Base-by-base conservation (phyloP, 2,113 vertebrate species). In the Sinocyclocheilus anophthalmus region DNA sequence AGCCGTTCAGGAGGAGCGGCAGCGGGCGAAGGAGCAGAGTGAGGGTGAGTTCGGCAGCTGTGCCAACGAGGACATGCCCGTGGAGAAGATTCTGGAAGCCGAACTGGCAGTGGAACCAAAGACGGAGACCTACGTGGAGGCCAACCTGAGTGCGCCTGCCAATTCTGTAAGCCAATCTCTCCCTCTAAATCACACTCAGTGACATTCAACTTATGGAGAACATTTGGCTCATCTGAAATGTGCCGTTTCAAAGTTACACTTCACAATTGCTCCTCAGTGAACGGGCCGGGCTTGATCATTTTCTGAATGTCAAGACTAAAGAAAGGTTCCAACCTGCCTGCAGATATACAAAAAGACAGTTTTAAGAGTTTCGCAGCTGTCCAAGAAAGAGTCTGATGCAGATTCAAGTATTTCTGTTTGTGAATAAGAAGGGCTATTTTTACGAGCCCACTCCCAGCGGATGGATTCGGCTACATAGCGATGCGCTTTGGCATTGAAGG, bases 1-100 rank as follows among this genome's bases (percentile, higher is more conserved):
- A 99, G 98, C 98, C 1, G 98, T 99, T 85, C 98, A 99, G 94
- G 98, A 99, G 94, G 98, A 99, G 90, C 93, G 98, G 88, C 98
- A 99, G 94, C 92, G 98, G 83, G 97, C 97, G 3, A 99, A 97
- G 91, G 98, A 99, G 48, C 95, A 94, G 55, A 97, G 92, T 0
- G 98, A 99, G 93, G 97, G 92, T 0, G 98, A 99, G 91, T 96
- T 97, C 0, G 96, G 95, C 22, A 96, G 97, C 93, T 96, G 96
- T 2, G 96, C 96, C 90, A 98, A 97, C 0, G 98, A 99, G 94
- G 98, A 99, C 95, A 99, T 99, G 98, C 98, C 98, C 0, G 98
- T 99, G 93, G 98, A 99, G 92, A 99, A 98, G 95, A 97, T 99
- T 87, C 94, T 99, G 92, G 98, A 99, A 88, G 98, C 98, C 0